Evolutionary conservation across 2,888 invertebrate genomes (phyloP).

Genomic region (Malachius bipustulatus): DNA sequence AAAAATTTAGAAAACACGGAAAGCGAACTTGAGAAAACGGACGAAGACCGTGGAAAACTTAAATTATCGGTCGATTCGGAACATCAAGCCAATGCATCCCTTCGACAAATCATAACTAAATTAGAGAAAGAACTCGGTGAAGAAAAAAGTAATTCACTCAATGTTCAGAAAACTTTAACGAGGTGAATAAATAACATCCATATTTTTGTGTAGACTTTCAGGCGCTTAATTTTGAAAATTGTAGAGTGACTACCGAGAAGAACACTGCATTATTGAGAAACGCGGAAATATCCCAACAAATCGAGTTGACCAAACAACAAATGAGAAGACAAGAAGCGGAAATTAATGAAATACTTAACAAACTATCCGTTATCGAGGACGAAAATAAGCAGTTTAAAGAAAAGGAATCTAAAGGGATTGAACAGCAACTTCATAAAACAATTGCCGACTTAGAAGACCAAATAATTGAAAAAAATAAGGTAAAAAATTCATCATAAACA

Average conservation of each 20-base stretch:
- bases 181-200: conserved; percentile 25
- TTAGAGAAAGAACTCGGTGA: conserved; percentile 41
- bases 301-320: conserved; percentile 64
- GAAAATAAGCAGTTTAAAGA: conserved; percentile 34
- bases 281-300: conserved; percentile 70
- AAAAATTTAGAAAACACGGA: conserved; percentile 35
- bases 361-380: conserved; percentile 44
- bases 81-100: conserved; percentile 40
- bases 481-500: no score
- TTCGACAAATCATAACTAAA: conserved; percentile 42
- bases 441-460: conserved; percentile 48
- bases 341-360: conserved; percentile 46
- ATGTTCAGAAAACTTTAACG: conserved; percentile 36
- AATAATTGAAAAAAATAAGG: conserved; percentile 52
- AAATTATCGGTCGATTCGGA: conserved; percentile 43
- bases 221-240: no score
- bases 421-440: conserved; percentile 39
- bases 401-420: conserved; percentile 36
- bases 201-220: neutral
- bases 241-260: conserved; percentile 60
- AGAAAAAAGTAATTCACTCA: conserved; percentile 39
- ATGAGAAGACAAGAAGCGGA: conserved; percentile 57
- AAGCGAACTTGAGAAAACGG: conserved; percentile 39
- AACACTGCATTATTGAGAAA: conserved; percentile 63
- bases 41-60: conserved; percentile 41